Evolutionary conservation across 2,797 vertebrate species (phyloP), one percentile per base, ranked within the genome.

Genomic region (Hapalemur alaotrensis): DNA sequence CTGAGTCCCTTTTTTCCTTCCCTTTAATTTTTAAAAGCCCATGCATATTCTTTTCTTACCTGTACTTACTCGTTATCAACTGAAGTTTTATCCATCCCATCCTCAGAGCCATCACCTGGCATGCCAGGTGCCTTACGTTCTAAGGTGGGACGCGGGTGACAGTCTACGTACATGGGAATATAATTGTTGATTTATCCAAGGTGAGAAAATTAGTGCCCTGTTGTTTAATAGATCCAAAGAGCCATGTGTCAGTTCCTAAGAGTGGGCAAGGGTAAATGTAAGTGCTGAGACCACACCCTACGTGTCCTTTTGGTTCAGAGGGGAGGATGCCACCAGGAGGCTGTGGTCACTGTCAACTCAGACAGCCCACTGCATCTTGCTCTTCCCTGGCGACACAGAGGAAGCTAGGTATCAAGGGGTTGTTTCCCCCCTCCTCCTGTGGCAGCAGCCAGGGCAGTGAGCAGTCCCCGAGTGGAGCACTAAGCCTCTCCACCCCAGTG

Each of bases 81-180:
- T 80, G 83, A 22, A 48, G n/a, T 82, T 86, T 52, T 89, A 80
- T 28, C 83, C 38, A 87, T 5, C 52, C 73, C 30, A 32, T 80
- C 70, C 67, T 84, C 75, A 32, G 84, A 93, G 75, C 52, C 13
- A 1, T 82, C 23, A 38, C 82, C 73, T 4, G 18, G 85, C 69
- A 35, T 61, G 52, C 61, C 67, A 81, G 94, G 70, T 95, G 65
- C 94, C 96, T 96, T 84, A 85, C 0, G 1, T 63, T 95, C 81
- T 86, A 23, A 61, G 50, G 85, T 20, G 67, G 48, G 46, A 63
- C 38, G 2, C 52, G 57, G 20, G 23, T 65, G 57, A 80, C 20
- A 6, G 41, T 48, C 9, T 50, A 0, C 48, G 1, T 52, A 14
- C 15, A 0, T 59, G 32, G 83, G 81, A 48, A 30, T 76, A 17